phyloP scores from a whole-genome alignment of 2,797 vertebrate species.

The Argentina silus region DNA sequence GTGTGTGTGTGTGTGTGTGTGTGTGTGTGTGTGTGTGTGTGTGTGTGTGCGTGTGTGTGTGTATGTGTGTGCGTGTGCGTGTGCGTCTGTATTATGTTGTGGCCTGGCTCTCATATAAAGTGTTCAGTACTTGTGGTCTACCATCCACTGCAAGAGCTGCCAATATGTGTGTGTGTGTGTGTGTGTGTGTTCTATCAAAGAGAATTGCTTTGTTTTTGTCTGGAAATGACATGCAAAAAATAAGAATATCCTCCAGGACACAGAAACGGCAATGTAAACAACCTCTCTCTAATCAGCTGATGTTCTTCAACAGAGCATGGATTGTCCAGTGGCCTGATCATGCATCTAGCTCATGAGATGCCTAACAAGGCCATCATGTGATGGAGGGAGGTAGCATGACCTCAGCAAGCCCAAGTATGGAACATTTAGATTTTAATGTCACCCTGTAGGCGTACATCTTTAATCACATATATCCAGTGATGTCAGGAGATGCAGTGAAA shows the following conservation, averaged over 20 bases:
- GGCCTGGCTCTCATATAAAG: conserved; percentile 89
- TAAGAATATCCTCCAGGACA: conserved; percentile 45
- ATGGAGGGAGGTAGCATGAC: conserved; percentile 17
- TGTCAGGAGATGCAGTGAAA: conserved; percentile 9
- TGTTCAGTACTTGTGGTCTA: conserved; percentile 83
- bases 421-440: conserved; percentile 53
- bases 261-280: conserved; percentile 3
- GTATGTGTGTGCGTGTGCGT: conserved; percentile 29
- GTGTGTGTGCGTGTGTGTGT: conserved; percentile 52
- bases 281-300: conserved; percentile 55
- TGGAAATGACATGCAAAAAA: conserved; percentile 40
- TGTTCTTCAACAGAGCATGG: conserved; percentile 44
- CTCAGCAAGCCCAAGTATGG: conserved; percentile 17
- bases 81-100: conserved; percentile 83
- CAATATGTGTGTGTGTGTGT: conserved; percentile 20
- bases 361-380: conserved; percentile 47
- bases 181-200: conserved; percentile 27
- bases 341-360: conserved; percentile 26
- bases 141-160: conserved; percentile 69
- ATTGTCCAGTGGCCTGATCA: conserved; percentile 26
- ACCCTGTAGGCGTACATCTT: conserved; percentile 32
- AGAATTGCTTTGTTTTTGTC: conserved; percentile 55
- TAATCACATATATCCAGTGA: conserved; percentile 37
- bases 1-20: no score
- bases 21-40: conserved; percentile 30